Evolutionary conservation across 2,113 vertebrate species (phyloP).

Genomic region (Hyperopisus bebe): DNA sequence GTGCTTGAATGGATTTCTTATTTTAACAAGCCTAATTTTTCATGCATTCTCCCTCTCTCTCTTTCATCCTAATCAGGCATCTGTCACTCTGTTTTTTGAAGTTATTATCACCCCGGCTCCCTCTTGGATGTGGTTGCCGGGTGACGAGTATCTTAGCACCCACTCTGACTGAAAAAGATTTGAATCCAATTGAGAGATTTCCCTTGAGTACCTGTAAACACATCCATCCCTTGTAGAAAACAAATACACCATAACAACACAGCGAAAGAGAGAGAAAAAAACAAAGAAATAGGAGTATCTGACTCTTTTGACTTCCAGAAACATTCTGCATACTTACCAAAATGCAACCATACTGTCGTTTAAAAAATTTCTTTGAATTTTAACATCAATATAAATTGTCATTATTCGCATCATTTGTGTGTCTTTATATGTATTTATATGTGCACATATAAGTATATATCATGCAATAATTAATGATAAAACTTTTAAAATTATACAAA

Average conservation of each 20-base stretch:
- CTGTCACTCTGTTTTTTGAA: conserved; percentile 99
- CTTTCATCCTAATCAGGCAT: conserved; percentile 99
- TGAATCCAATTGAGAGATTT: conserved; percentile 99
- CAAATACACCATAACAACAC: conserved; percentile 80
- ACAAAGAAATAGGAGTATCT: conserved; percentile 29
- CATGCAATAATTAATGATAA: background rate
- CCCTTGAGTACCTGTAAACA: conserved; percentile 99
- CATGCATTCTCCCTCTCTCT: conserved; percentile 61
- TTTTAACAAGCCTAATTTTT: conserved; percentile 95
- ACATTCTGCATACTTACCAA: conserved; percentile 61
- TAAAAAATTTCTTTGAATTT: conserved; percentile 60
- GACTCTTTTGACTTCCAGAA: conserved; percentile 61
- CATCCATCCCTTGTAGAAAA: conserved; percentile 98
- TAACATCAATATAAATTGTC: conserved; percentile 46
- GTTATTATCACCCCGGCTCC: conserved; percentile 99
- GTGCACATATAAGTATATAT: background rate
- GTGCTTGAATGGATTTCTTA: conserved; percentile 93
- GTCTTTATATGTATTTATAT: background rate
- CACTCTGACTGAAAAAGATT: conserved; percentile 99
- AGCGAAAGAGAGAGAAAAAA: background rate
- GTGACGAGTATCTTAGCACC: conserved; percentile 99
- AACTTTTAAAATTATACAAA: background rate
- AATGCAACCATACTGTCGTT: conserved; percentile 54
- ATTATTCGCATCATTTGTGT: background rate
- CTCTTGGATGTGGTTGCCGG: conserved; percentile 99